Evolutionary conservation across 2,797 vertebrate species (phyloP).

Genomic region (Gallinago nigripennis): DNA sequence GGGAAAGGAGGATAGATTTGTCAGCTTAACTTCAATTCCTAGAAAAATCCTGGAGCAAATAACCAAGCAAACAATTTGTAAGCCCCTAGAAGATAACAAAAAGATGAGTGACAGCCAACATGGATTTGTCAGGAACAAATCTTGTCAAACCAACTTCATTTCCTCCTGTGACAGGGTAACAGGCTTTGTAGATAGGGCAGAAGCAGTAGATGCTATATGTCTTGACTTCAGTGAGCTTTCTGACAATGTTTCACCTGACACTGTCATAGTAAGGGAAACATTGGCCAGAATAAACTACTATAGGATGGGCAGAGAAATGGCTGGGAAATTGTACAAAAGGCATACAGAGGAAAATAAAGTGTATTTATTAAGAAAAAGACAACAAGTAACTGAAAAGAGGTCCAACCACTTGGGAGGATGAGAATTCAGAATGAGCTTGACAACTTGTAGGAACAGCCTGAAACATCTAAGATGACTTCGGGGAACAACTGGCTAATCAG

Average conservation of each 20-base stretch:
- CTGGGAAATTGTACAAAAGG: not conserved
- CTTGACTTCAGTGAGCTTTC: not conserved
- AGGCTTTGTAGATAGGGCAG: not conserved
- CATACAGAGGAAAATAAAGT: not conserved
- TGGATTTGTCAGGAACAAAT: slow-evolving; percentile 32
- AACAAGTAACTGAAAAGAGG: not conserved
- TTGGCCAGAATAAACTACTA: not conserved
- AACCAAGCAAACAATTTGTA: slow-evolving; percentile 55
- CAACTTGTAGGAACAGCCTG: not conserved
- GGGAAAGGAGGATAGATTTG: slow-evolving; percentile 7
- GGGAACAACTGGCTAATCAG: not conserved
- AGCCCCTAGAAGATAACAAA: slow-evolving; percentile 41
- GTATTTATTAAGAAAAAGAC: not conserved
- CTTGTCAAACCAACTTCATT: not conserved
- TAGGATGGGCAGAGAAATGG: not conserved
- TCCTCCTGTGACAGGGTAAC: not conserved
- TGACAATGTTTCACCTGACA: not conserved
- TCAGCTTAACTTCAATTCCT: slow-evolving; percentile 56
- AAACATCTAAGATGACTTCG: not conserved
- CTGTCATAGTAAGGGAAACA: not conserved
- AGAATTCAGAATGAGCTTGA: not conserved
- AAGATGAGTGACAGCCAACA: slow-evolving; percentile 51
- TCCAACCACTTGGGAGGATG: not conserved
- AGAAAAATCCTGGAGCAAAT: slow-evolving; percentile 57
- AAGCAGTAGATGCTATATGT: not conserved